phyloP scores from a whole-genome alignment of 2,113 vertebrate species.

The Equus przewalskii region DNA sequence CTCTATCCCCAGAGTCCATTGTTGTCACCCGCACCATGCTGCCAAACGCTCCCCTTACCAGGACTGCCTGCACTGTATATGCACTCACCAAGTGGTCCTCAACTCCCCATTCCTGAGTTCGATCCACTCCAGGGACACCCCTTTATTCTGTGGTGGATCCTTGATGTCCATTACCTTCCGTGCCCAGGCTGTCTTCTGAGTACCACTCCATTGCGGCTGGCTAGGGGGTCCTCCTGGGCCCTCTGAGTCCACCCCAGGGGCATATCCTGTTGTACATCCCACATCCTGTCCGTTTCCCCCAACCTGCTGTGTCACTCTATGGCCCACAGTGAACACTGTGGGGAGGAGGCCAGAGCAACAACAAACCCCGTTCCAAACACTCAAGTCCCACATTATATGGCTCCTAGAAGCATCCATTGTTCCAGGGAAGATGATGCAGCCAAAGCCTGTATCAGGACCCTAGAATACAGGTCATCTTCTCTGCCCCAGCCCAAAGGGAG shows the following conservation, averaged over 20 bases:
- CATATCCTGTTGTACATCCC: background rate
- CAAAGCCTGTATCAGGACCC: background rate
- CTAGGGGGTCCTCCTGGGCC: too few relatives aligned
- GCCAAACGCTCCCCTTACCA: background rate
- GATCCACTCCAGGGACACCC: too few relatives aligned
- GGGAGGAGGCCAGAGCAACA: background rate
- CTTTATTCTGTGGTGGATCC: background rate
- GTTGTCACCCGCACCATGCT: rapidly evolving
- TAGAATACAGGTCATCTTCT: background rate
- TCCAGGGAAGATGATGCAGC: background rate
- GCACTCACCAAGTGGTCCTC: too few relatives aligned
- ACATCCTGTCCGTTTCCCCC: background rate
- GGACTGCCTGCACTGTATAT: rapidly evolving
- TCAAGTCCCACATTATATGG: rapidly evolving
- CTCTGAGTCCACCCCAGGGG: background rate
- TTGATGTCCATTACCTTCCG: background rate
- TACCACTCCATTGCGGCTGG: background rate
- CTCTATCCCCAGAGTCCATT: background rate
- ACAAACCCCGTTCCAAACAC: background rate
- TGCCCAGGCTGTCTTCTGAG: background rate
- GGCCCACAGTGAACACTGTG: background rate
- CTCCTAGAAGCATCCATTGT: background rate
- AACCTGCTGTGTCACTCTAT: background rate
- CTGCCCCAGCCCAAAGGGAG: background rate
- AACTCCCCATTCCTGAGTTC: background rate